Evolutionary conservation across 1,140 invertebrate genomes (phyloP), one percentile per base, ranked within the genome.

Genomic region (Battus philenor): DNA sequence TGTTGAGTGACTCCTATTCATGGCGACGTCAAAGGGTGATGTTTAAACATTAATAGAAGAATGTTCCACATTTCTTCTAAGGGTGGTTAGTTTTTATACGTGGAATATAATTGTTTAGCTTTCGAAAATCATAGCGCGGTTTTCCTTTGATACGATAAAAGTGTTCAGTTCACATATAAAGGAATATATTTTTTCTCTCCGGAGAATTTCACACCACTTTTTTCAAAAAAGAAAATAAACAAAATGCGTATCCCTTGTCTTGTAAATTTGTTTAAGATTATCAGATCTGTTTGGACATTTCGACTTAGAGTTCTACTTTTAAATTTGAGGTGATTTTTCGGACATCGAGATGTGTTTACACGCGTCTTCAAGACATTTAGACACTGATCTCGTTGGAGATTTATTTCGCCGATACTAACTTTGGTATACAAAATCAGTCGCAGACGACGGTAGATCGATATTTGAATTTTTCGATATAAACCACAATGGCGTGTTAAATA

Each of bases 1-100:
- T 72, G 73, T 78, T 84, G 80, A 84, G 80, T 80, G 75, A 81
- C 65, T 80, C 54, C 77, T 70, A 81, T 84, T 84, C 68, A 81
- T 75, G 20, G 66, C 46, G 52, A 58, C 70, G 58, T 75, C 75
- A 84, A 84, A 78, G 77, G 72, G 70, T 74, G 72, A 78, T 69
- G 67, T 69, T 29, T 75, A 72, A 70, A 59, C 67, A 72, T 79
- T 78, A 80, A 83, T 80, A 84, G 69, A 74, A 63, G 59, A 63
- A 75, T 74, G 54, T 80, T 68, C 68, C 63, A 68, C 60, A 65
- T 79, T 70, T 68, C 63, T 67, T 54, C 58, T 66, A 59, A 59
- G 56, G 54, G 50, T 48, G 54, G 47, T n/a, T n/a, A n/a, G n/a
- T 49, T 47, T 39, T 52, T 49, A 73, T 54, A 57, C 56, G 20